Base-by-base conservation (phyloP, 2,113 vertebrate species). In the Spea multiplicata region DNA sequence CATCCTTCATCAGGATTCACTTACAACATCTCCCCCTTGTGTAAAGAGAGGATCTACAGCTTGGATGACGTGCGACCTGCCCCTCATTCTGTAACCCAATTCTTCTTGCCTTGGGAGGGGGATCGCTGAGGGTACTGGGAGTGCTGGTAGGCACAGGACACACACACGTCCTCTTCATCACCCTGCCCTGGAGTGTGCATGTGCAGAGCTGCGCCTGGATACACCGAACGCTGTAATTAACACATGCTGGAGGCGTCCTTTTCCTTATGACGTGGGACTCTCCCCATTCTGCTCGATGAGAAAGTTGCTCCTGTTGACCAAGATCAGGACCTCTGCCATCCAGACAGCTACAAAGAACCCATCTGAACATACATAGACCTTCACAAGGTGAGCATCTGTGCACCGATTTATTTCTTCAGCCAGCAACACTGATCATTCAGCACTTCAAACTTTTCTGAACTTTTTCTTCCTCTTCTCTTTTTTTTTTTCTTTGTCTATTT, bases 221-320 rank as follows among this genome's bases (percentile, higher is more conserved):
- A 86, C 75, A 77, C 82, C 85, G 86, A 87, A 87, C 80, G 88
- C 87, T 87, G 88, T 87, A 89, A 90, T 91, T 90, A 92, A 87
- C 86, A 86, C 84, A 87, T 88, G 82, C 87, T 86, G 89, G 86
- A 88, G 88, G 87, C 88, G 87, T 87, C 88, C 87, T 88, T 88
- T 59, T 86, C 83, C 86, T 85, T 83, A 86, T 91, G 91, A 91
- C 93, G 91, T 91, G 88, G 86, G 86, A 86, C 88, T 91, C 91
- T 91, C 86, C 86, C 89, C 88, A 89, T 86, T 90, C 82, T 88
- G 88, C 81, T 83, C 80, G 76, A 86, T 88, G 89, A 89, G 89
- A 88, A 91, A 90, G 88, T 88, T 82, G 81, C 82, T 90, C 84
- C 85, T 88, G 69, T 86, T 87, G 83, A 83, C 84, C 83, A 72